Conservation (phyloP, 53 echinoderm and acorn worm genomes). For the Paelopatides confundens region DNA sequence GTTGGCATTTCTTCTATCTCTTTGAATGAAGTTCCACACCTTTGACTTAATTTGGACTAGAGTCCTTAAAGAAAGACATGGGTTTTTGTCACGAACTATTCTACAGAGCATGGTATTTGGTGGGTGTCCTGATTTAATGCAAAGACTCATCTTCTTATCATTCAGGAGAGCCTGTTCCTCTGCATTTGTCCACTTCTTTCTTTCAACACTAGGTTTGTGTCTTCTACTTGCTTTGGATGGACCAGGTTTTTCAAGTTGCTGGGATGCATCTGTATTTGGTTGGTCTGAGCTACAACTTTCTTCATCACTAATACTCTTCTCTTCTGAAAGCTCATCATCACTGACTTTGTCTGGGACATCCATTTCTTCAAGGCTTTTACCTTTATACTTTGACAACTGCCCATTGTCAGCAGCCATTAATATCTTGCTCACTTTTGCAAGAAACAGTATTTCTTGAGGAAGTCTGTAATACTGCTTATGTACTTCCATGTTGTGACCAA, state of each 20-base stretch:
- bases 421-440: slow-evolving; percentile 65
- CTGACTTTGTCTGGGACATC: slow-evolving; percentile 12
- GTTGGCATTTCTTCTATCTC: slow-evolving; percentile 12
- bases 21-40: slow-evolving; percentile 38
- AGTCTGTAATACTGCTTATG: slow-evolving; percentile 61
- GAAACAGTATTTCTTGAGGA: slow-evolving; percentile 32
- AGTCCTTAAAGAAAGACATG: background rate
- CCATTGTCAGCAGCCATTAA: slow-evolving; percentile 44
- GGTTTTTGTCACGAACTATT: background rate
- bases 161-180: background rate
- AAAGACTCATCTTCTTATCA: background rate
- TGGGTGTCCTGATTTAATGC: slow-evolving; percentile 8
- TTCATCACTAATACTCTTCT: background rate
- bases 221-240: background rate
- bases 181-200: background rate
- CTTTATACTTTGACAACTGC: background rate
- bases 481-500: slow-evolving; percentile 51
- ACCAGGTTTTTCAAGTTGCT: background rate
- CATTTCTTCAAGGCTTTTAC: slow-evolving; percentile 27
- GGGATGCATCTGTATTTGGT: background rate
- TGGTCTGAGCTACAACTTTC: background rate
- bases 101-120: background rate
- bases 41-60: slow-evolving; percentile 13
- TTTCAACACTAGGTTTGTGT: background rate
- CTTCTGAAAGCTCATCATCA: background rate